These are phyloP conservation scores for Theonella swinhoei DNA, from an alignment of 37 sponge, comb jelly and placozoan genomes.

Conservation along the genomic window DNA sequence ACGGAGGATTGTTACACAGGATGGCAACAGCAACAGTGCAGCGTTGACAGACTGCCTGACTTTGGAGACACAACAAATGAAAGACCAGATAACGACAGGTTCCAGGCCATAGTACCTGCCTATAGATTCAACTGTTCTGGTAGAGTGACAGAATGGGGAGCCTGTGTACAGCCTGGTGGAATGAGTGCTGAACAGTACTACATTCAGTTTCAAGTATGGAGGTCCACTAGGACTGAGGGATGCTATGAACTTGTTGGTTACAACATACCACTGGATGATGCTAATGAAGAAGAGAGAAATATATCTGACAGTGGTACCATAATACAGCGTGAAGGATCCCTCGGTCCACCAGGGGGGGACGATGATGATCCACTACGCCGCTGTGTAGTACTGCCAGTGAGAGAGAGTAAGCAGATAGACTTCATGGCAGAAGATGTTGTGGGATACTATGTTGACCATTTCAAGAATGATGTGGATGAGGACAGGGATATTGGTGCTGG, in stretches of 20 bases:
- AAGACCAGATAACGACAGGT: background rate
- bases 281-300: background rate
- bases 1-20: background rate
- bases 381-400: too few species aligned
- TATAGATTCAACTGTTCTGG: background rate
- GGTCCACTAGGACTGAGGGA: constrained; percentile 9
- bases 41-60: background rate
- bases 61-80: background rate
- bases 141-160: background rate
- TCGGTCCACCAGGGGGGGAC: too few species aligned
- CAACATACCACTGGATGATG: constrained; percentile 17
- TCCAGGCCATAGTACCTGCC: background rate
- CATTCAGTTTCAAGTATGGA: constrained; percentile 53
- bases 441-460: constrained; percentile 8
- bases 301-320: too few species aligned
- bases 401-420: constrained; percentile 3
- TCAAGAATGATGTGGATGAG: background rate
- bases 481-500: too few species aligned
- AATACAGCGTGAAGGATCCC: too few species aligned
- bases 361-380: too few species aligned
- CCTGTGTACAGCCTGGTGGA: background rate
- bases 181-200: background rate
- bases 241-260: constrained; percentile 35
- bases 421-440: constrained; percentile 51
- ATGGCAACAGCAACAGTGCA: too few species aligned